phyloP scores from a whole-genome alignment of 2,113 vertebrate species.

The Upupa epops region DNA sequence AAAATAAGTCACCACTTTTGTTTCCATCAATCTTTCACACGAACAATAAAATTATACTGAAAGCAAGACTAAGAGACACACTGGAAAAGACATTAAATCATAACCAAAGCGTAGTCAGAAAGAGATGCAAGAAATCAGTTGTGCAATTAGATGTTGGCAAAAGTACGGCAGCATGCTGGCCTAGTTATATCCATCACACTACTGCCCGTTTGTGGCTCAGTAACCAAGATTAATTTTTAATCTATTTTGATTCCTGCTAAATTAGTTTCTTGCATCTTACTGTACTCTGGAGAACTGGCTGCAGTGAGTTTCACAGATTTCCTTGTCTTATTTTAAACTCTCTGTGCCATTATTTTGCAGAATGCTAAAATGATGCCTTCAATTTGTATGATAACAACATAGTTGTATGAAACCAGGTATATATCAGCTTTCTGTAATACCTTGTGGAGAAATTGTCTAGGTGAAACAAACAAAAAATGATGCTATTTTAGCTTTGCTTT shows the following conservation, averaged over 20 bases:
- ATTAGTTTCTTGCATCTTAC: background rate
- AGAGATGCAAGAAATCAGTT: constrained; percentile 4
- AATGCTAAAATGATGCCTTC: background rate
- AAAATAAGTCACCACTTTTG: background rate
- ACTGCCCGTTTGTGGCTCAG: background rate
- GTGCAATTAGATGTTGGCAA: background rate
- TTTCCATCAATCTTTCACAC: background rate
- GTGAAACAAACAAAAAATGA: background rate
- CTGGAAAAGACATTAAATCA: background rate
- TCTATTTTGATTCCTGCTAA: constrained; percentile 9
- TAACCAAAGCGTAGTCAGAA: background rate
- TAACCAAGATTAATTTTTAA: constrained; percentile 25
- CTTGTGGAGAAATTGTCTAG: background rate
- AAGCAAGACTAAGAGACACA: background rate
- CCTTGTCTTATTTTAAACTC: background rate
- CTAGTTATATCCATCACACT: constrained; percentile 27
- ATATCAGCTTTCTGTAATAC: background rate
- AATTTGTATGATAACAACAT: background rate
- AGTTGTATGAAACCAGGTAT: background rate
- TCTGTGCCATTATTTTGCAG: background rate
- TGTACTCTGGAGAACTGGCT: background rate
- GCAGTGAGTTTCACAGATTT: background rate
- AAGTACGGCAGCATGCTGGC: background rate
- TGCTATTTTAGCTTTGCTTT: background rate
- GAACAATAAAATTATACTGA: background rate